Evolutionary conservation across 2,113 vertebrate genomes (phyloP), one percentile per base, ranked within the genome.

Genomic region (Colius striatus): DNA sequence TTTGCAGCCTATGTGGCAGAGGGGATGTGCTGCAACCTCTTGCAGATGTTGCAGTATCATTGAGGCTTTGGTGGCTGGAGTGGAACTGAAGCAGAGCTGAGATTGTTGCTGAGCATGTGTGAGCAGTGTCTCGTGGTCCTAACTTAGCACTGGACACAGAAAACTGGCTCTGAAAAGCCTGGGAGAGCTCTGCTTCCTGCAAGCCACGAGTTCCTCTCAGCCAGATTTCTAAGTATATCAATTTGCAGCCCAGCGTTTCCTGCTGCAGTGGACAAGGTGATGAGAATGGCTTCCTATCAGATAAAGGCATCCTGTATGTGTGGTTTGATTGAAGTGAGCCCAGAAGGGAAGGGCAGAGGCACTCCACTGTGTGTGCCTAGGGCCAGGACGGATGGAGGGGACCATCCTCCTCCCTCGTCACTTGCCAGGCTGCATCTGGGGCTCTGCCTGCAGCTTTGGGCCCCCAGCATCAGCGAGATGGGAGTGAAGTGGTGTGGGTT

Each of bases 331-430:
- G 3, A 22, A 23, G 26, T 1, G 50, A 12, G 29, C 60, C 60
- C 60, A 13, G 74, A 30, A 47, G 41, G 43, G 71, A 43, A 14
- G 11, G 27, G 27, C 21, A 29, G 66, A 3, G 1, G 45, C 32
- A 16, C 29, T 23, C 47, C 1, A 1, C 36, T 3, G 53, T 5
- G n/a, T 2, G 22, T 8, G 10, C 9, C 16, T n/a, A 8, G 0
- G 9, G 25, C 70, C 61, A 22, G 70, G 68, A 27, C 0, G 16
- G 53, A 29, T 12, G 15, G 27, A n/a, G 9, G 38, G 2, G 27
- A 62, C 5, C 29, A 7, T 4, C 47, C 16, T 9, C 13, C 27
- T 29, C 34, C 23, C 63, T 22, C 10, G 2, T 20, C 11, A 26
- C 34, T 18, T 10, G 11, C 10, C 74, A 32, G 48, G 7, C 14